Evolutionary conservation across 2,888 invertebrate species (phyloP).

Genomic region (Lasioglossum marginatum): DNA sequence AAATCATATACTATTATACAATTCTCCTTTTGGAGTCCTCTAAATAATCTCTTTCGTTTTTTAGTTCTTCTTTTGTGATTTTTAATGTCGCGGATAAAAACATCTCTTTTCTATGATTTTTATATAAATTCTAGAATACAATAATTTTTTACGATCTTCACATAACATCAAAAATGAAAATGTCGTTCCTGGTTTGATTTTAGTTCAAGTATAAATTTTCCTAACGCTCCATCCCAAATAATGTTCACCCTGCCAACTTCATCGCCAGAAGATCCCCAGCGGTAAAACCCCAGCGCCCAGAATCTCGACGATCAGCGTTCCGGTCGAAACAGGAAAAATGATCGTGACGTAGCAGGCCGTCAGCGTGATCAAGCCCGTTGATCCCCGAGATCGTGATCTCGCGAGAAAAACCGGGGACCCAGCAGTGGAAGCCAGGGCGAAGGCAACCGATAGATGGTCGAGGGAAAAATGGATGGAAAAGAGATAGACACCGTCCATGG

Average conservation of each 20-base stretch:
- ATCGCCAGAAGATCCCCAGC: not conserved
- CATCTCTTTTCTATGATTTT: not conserved
- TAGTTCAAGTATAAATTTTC: too few species aligned
- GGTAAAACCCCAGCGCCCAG: not conserved
- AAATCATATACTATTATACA: not conserved
- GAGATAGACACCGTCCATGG: slow-evolving; percentile 61
- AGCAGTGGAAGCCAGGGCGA: not conserved
- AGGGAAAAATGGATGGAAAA: slow-evolving; percentile 60
- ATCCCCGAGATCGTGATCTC: not conserved
- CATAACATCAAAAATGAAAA: not conserved
- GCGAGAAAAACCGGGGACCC: slow-evolving; percentile 19
- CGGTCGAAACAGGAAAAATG: not conserved
- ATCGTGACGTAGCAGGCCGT: not conserved
- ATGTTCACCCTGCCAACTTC: not conserved
- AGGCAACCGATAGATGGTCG: slow-evolving; percentile 12
- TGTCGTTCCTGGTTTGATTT: too few species aligned
- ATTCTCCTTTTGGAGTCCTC: too few species aligned
- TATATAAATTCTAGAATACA: not conserved
- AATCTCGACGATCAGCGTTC: not conserved
- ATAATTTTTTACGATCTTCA: not conserved
- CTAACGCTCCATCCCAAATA: not conserved
- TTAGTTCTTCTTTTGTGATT: too few species aligned
- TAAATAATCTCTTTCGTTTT: too few species aligned
- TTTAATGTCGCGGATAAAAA: too few species aligned
- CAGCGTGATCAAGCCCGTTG: not conserved